These are phyloP conservation scores for Brachyalestes nurse DNA, from an alignment of 2,797 vertebrate species.

Conservation along the genomic window DNA sequence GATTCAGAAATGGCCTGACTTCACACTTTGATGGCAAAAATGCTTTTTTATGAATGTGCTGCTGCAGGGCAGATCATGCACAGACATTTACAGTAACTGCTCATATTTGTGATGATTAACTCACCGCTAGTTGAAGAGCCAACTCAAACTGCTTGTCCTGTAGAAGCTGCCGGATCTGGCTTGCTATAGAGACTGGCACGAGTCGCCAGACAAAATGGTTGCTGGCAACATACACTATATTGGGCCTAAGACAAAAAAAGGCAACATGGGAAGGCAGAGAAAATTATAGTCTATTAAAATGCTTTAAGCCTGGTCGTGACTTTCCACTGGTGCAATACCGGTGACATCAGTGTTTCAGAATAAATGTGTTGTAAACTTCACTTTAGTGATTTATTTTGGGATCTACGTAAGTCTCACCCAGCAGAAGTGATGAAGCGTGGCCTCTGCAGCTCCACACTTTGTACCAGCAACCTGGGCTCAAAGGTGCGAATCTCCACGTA, in stretches of 20 bases:
- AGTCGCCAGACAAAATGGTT: slow-evolving; percentile 99
- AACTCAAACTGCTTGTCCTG: slow-evolving; percentile 99
- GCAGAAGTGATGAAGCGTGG: slow-evolving; percentile 96
- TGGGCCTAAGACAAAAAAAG: slow-evolving; percentile 76
- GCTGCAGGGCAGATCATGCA: background rate
- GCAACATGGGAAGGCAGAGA: background rate
- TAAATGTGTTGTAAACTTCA: background rate
- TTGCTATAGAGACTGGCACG: slow-evolving; percentile 94
- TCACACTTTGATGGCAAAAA: background rate
- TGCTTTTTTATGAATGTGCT: background rate
- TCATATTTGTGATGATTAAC: slow-evolving; percentile 49
- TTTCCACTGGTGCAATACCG: background rate
- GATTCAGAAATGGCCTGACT: background rate
- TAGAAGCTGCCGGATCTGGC: slow-evolving; percentile 95
- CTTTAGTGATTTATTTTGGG: background rate
- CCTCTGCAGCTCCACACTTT: slow-evolving; percentile 95
- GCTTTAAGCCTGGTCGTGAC: background rate
- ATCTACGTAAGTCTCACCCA: slow-evolving; percentile 77
- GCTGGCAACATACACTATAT: slow-evolving; percentile 96
- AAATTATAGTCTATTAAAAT: slow-evolving; percentile 1
- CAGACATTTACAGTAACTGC: background rate
- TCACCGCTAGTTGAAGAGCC: slow-evolving; percentile 96
- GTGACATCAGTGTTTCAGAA: background rate
- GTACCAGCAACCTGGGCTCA: slow-evolving; percentile 93
- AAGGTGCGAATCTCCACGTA: slow-evolving; percentile 97